Evolutionary conservation across 2,888 invertebrate genomes (phyloP), one percentile per base, ranked within the genome.

Genomic region (Campopleginae sp.): DNA sequence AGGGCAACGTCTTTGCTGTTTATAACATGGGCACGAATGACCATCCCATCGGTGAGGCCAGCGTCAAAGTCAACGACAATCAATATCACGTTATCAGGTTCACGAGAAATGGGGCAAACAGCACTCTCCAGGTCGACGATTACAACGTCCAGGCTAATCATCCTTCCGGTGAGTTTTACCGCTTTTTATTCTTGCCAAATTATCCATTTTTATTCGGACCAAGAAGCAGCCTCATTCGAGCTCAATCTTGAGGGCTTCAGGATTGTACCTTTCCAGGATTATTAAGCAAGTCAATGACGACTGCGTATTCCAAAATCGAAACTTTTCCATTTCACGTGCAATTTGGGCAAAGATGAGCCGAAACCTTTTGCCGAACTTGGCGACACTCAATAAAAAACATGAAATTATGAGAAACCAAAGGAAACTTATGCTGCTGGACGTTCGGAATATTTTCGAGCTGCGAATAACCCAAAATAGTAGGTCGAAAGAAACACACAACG

Each of bases 11-110:
- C 7, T 98, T 98, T 92, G 97, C 98, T 94, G 97, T 98, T 5
- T 99, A 99, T 94, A 99, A 99, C 93, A 97, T 99, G 94, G 98
- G 99, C 0, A 98, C 98, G 0, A 97, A 97, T 80, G 98, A 98
- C 91, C 97, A 98, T 92, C 98, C 98, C 0, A 95, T 99, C 38
- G 98, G 98, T 0, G 98, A 98, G 92, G 97, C 97, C 90, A 96
- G 97, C n/a, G 96, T 97, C 4, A 96, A 97, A 92, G 98, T 99
- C 6, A 98, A 98, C 91, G 99, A 99, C 91, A 98, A 98, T 88
- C 96, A 96, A 61, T 99, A 99, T 94, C 99, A 99, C 94, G 98
- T 99, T 58, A 96, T 99, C 1, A 95, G 98, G 88, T 98, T 99
- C 93, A 97, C 97, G 4, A 95, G 99, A 88, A 96, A 96, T 80